Base-by-base conservation (phyloP, 2,113 vertebrate genomes). In the Carlito syrichta region DNA sequence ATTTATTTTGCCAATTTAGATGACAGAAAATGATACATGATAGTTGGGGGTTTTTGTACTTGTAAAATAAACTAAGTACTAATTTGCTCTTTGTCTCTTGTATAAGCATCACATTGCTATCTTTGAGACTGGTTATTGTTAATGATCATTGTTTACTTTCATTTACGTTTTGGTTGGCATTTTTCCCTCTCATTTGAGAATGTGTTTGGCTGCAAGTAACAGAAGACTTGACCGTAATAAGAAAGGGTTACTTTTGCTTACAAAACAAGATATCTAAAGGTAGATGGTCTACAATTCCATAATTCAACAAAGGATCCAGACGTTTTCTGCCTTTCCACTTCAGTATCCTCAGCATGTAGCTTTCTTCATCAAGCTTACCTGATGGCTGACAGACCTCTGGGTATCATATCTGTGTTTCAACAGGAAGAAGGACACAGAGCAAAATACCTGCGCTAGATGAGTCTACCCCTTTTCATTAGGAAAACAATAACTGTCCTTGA, bases 401-500 rank as follows among this genome's bases (percentile, higher is more conserved):
- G 14, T 63, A 58, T 76, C 27, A 50, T 45, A 22, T 43, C 73
- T 85, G 22, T 43, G 58, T 56, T 50, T 50, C 62, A 92, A 38
- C 38, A 68, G 73, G 78, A 94, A 69, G 20, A 66, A 63, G 62
- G 83, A 89, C 56, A 43, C 13, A 13, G 76, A 73, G 32, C n/a
- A 45, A 52, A 91, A 84, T 54, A 32, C 32, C 32, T 54, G 12
- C 48, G 25, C 66, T 50, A 74, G 52, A 76, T 90, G 23, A 83
- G 54, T 89, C 63, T 69, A 56, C 82, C 69, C 20, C 14, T 92
- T 81, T 92, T 86, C 58, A 43, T 76, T 35, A 56, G 38, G 38
- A 63, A 95, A 95, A 81, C 23, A 81, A 48, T 7, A 81, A 60
- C 58, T 89, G 89, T 86, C 73, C 82, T 71, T 79, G 78, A 92